Evolutionary conservation across 1,140 invertebrate genomes (phyloP).

Genomic region (Drosophila teissieri): DNA sequence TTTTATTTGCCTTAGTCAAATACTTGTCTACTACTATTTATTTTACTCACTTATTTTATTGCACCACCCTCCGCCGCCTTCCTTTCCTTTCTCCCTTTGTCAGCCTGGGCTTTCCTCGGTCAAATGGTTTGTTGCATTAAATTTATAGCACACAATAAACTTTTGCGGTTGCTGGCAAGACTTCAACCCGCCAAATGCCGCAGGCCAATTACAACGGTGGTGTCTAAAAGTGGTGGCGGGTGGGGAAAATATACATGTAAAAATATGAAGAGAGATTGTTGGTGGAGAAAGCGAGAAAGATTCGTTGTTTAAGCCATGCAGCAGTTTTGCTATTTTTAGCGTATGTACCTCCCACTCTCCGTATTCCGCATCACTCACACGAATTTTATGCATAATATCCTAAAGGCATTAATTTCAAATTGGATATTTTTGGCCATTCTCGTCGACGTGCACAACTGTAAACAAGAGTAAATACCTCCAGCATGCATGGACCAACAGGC

Average conservation of each 20-base stretch:
- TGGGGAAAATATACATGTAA: conserved; percentile 62
- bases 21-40: too few species aligned
- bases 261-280: conserved; percentile 45
- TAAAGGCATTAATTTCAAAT: conserved; percentile 81
- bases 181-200: conserved; percentile 69
- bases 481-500: conserved; percentile 13
- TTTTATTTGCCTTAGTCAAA: too few species aligned
- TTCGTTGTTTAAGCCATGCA: conserved; percentile 34
- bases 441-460: conserved; percentile 71
- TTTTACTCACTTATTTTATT: background rate
- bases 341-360: conserved; percentile 5
- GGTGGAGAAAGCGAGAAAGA: conserved; percentile 1
- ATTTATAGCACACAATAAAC: conserved; percentile 77
- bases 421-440: conserved; percentile 79
- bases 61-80: background rate
- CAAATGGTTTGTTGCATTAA: conserved; percentile 78
- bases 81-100: background rate
- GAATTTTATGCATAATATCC: conserved; percentile 82
- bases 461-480: conserved; percentile 68
- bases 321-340: conserved; percentile 21
- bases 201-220: conserved; percentile 67
- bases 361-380: conserved; percentile 36
- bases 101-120: conserved; percentile 29
- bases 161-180: conserved; percentile 70
- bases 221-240: background rate